These are phyloP conservation scores for Lytechinus variegatus DNA, from an alignment of 35 echinoderm and acorn worm species.

Conservation along the genomic window DNA sequence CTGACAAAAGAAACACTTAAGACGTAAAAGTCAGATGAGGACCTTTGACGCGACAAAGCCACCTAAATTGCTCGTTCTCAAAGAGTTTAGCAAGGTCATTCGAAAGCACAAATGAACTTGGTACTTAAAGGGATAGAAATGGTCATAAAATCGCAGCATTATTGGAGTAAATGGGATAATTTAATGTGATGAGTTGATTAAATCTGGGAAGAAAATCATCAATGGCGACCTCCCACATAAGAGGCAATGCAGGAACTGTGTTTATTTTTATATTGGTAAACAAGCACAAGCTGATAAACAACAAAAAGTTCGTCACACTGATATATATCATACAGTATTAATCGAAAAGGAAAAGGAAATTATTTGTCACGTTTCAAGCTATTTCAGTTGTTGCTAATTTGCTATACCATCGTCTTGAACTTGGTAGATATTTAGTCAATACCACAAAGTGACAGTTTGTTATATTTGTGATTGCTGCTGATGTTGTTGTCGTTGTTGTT, in stretches of 20 bases:
- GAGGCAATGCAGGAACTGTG: neutral
- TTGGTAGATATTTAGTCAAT: too few species aligned
- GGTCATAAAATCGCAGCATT: neutral
- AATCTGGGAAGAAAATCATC: neutral
- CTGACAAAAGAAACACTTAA: neutral
- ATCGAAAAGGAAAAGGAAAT: too few species aligned
- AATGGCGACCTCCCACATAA: neutral
- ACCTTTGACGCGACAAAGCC: neutral
- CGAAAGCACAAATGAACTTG: neutral
- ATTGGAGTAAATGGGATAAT: neutral
- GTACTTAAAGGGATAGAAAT: neutral
- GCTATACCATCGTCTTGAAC: too few species aligned
- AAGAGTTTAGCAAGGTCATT: neutral
- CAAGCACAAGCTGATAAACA: neutral
- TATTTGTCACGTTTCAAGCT: too few species aligned
- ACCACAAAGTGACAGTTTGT: too few species aligned
- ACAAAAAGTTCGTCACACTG: too few species aligned
- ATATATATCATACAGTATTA: too few species aligned
- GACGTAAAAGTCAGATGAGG: neutral
- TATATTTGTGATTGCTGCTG: too few species aligned
- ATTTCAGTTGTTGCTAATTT: too few species aligned
- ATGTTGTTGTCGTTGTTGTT: too few species aligned
- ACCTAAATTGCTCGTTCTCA: neutral
- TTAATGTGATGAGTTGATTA: neutral
- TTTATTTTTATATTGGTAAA: neutral